phyloP scores from a whole-genome alignment of 2,888 invertebrate species.

The Drosophila tripunctata region DNA sequence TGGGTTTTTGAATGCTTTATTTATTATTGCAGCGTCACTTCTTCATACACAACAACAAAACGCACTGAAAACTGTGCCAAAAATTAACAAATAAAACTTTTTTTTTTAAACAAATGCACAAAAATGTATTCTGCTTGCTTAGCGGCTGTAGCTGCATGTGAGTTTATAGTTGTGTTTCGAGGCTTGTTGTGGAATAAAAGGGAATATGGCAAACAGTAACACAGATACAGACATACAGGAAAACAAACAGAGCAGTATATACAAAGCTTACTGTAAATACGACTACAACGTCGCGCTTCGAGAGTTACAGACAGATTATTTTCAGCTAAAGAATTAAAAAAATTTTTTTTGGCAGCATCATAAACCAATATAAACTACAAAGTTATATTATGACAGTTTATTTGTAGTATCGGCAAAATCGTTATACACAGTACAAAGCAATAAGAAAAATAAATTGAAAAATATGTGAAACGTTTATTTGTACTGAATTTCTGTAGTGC shows the following conservation, averaged over 20 bases:
- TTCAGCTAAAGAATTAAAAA: constrained; percentile 5
- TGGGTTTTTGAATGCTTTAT: constrained; percentile 57
- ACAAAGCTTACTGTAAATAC: constrained; percentile 41
- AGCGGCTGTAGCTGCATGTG: constrained; percentile 18
- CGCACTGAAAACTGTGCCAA: constrained; percentile 63
- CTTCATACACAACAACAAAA: constrained; percentile 38
- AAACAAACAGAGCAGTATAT: constrained; percentile 27
- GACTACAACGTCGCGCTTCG: constrained; percentile 9
- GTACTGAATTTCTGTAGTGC: background rate
- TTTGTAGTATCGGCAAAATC: background rate
- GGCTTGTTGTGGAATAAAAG: constrained; percentile 29
- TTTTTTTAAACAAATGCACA: constrained; percentile 70
- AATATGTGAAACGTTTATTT: background rate
- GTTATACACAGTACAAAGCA: background rate
- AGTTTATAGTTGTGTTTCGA: constrained; percentile 15
- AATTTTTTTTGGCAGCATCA: constrained; percentile 19
- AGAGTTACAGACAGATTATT: constrained; percentile 16
- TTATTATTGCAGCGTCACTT: constrained; percentile 68
- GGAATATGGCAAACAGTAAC: constrained; percentile 31
- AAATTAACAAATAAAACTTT: constrained; percentile 76
- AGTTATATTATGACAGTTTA: constrained; percentile 13
- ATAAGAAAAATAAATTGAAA: background rate
- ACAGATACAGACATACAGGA: constrained; percentile 12
- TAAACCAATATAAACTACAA: constrained; percentile 7
- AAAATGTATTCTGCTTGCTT: constrained; percentile 61